phyloP scores from a whole-genome alignment of 2,888 invertebrate species.

The Mantis religiosa region DNA sequence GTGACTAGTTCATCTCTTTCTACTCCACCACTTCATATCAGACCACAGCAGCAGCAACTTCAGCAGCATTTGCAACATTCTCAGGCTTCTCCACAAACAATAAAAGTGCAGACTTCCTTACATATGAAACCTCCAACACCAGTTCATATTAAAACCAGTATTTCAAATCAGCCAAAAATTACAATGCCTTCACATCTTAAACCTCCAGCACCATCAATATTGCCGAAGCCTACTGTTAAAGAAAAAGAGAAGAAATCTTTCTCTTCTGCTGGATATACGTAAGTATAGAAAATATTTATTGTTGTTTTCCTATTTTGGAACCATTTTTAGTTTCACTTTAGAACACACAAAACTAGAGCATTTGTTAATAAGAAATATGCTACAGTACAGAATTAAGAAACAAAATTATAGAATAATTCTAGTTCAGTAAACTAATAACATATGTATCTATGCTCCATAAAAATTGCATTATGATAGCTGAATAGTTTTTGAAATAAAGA shows the following conservation, averaged over 20 bases:
- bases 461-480: too few species aligned
- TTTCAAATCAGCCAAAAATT: constrained; percentile 5
- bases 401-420: too few species aligned
- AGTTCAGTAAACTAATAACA: too few species aligned
- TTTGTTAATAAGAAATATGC: too few species aligned
- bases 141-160: constrained; percentile 21
- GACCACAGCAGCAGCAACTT: constrained; percentile 22
- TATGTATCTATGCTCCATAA: too few species aligned
- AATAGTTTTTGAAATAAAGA: too few species aligned
- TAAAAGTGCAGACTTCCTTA: constrained; percentile 9
- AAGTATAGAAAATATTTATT: constrained; percentile 33
- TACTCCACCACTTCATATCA: constrained; percentile 29
- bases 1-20: constrained; percentile 20
- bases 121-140: constrained; percentile 12
- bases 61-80: neutral
- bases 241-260: constrained; percentile 73
- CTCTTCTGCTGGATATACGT: constrained; percentile 53
- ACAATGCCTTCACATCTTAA: constrained; percentile 15
- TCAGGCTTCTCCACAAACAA: neutral
- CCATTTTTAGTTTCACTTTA: constrained; percentile 29
- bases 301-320: neutral
- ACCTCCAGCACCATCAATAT: constrained; percentile 27
- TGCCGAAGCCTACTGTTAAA: constrained; percentile 57
- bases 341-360: too few species aligned
- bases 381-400: too few species aligned